Evolutionary conservation across 37 sponge, comb jelly and placozoan species (phyloP), one percentile per base, ranked within the genome.

Genomic region (Aplysina aerophoba): DNA sequence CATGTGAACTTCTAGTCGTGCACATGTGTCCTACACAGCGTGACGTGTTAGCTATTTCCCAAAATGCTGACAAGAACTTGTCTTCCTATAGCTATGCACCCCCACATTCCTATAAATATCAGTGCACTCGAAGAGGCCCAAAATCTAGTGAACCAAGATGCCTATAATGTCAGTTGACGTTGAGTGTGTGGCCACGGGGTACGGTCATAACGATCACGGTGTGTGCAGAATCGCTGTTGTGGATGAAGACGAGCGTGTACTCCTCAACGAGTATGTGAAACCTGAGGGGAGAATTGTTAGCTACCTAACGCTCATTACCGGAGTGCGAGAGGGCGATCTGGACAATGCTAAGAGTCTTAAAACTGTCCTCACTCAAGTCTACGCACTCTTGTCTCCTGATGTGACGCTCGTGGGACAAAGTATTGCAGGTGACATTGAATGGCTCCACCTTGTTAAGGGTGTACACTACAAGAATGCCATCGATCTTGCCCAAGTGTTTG

Each of bases 261-360:
- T 88, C 12, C 75, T 82, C 35, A 72, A 82, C n/a, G 78, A 57
- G 36, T 56, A 33, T 12, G 83, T 87, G 20, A 87, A 72, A 54
- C 73, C 64, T 27, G 83, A 82, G 0, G 57, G 69, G 40, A 63
- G 83, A 21, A 31, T 87, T 6, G 54, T 82, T 36, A 82, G 78
- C 78, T 88, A 88, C 83, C 88, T 88, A 40, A 88, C 88, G 0
- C 88, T 83, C 15, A 60, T 87, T 33, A 83, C 88, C 27, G 88
- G 88, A 8, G 33, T 88, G 12, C 53, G 84, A 22, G 28, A 13
- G 61, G 83, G 88, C 1, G 88, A 88, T 38, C 79, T 88, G 55
- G 83, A 82, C 13, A 15, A 39, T 38, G 83, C 53, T 0, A 54
- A 82, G 79, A 72, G 53, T 15, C 31, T 75, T 12, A 64, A 59